Percentiles rank a stretch among this genome's conserved stretches.
Evolutionary conservation across 2,797 vertebrate species (phyloP).

Genomic region (Sphaeramia orbicularis): DNA sequence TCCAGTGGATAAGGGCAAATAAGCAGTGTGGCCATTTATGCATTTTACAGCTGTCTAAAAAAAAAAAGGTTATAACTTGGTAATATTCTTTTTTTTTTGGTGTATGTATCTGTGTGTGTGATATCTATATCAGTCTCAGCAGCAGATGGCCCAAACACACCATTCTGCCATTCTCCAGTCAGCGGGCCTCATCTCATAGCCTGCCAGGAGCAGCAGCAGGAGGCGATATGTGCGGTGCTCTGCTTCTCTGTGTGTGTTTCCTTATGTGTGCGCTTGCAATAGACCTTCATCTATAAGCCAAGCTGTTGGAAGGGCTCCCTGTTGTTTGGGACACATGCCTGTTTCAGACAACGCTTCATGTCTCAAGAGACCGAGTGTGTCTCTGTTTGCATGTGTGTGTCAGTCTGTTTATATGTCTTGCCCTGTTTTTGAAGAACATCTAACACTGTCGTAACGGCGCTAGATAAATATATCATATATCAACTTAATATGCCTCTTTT

Average conservation of each 20-base stretch:
- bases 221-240: constrained; percentile 29
- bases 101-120: constrained; percentile 13
- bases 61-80: too few species aligned
- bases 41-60: too few species aligned
- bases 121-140: constrained; percentile 62
- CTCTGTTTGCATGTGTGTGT: constrained; percentile 13
- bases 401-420: not conserved
- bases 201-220: constrained; percentile 61
- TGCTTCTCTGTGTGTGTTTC: constrained; percentile 1
- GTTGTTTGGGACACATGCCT: constrained; percentile 41
- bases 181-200: constrained; percentile 52
- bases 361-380: constrained; percentile 33
- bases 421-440: not conserved
- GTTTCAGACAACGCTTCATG: constrained; percentile 11
- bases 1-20: too few species aligned
- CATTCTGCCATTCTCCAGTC: constrained; percentile 54
- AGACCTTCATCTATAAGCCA: constrained; percentile 58
- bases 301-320: constrained; percentile 53
- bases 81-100: not conserved
- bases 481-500: not conserved
- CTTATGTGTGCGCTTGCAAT: constrained; percentile 3
- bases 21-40: too few species aligned
- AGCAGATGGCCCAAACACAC: constrained; percentile 67
- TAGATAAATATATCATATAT: too few species aligned
- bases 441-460: not conserved